Base-by-base conservation (phyloP, 2,113 vertebrate genomes). In the Xenus cinereus region DNA sequence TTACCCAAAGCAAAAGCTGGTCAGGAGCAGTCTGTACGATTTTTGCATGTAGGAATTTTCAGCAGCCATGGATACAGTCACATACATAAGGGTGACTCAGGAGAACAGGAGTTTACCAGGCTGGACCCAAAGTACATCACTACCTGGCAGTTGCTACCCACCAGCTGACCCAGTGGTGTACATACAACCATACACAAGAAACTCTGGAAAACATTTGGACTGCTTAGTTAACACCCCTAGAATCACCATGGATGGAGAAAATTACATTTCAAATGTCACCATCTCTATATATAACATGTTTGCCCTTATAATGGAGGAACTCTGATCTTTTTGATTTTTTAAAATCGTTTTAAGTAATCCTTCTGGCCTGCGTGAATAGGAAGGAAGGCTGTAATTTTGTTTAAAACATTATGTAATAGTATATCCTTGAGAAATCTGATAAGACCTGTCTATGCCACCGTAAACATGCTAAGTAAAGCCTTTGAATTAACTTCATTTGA, bases 381-480 rank as follows among this genome's bases (percentile, higher is more conserved):
- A 62, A 93, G 76, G 73, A 92, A 95, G 69, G 37, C 21, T 87
- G 56, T 78, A 89, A 95, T 95, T 87, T 67, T 84, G 60, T 90
- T 95, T 41, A 89, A 94, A 86, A 66, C 43, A 39, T 93, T 77
- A 71, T 87, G 51, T 68, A 78, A 75, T 84, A 86, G 7, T 33
- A 84, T 71, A 93, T 90, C 76, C 80, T 91, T 89, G 69, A 93
- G 86, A 95, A 93, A 95, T 92, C 71, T 95, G 86, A 90, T 95
- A 87, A 93, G 68, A 23, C 28, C 50, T 77, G 35, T 73, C 85
- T 95, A 14, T 82, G 74, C 53, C 12, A 80, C 72, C 53, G 59
- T 77, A 94, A 94, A 88, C 67, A 73, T 45, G 77, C 54, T 46
- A 83, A 94, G 71, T 50, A 93, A 95, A 95, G 75, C 63, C 67